These are phyloP conservation scores for Tolmerus cingulatus DNA, from an alignment of 2,888 invertebrate genomes.

Conservation along the genomic window DNA sequence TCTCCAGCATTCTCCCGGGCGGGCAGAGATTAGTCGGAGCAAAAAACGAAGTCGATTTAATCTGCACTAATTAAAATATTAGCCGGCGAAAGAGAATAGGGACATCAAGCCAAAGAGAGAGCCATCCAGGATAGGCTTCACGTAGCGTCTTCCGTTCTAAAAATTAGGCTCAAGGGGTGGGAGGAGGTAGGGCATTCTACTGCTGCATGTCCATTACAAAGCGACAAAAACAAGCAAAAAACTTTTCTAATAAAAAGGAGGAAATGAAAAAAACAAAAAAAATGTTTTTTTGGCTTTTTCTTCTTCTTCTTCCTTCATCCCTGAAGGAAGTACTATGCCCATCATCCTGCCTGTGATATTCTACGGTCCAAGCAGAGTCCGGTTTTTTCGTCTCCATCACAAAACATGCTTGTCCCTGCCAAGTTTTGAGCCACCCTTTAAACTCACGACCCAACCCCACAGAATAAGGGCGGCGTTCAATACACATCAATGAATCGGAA, in stretches of 20 bases:
- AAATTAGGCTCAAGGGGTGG: not conserved
- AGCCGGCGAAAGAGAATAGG: not conserved
- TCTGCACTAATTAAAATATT: conserved; percentile 38
- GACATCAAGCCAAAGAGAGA: not conserved
- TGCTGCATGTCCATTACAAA: conserved; percentile 16
- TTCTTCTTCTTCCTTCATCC: not conserved
- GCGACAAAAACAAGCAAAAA: conserved; percentile 28
- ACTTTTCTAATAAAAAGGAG: conserved; percentile 38
- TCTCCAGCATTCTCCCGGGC: not conserved
- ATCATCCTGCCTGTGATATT: not conserved
- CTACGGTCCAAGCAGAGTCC: not conserved
- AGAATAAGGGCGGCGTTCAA: not conserved
- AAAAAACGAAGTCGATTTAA: conserved; percentile 12
- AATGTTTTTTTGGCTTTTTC: not conserved
- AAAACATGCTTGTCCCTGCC: not conserved
- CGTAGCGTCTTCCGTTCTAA: not conserved
- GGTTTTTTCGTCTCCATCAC: not conserved
- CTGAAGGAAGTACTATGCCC: not conserved
- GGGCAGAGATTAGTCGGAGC: not conserved
- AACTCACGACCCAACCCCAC: not conserved
- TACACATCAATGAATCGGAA: not conserved
- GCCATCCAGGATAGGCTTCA: not conserved
- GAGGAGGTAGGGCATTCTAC: not conserved
- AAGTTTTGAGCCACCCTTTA: not conserved
- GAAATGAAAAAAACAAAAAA: not conserved